phyloP scores from a whole-genome alignment of 2,888 invertebrate genomes.

The Spodoptera picta region DNA sequence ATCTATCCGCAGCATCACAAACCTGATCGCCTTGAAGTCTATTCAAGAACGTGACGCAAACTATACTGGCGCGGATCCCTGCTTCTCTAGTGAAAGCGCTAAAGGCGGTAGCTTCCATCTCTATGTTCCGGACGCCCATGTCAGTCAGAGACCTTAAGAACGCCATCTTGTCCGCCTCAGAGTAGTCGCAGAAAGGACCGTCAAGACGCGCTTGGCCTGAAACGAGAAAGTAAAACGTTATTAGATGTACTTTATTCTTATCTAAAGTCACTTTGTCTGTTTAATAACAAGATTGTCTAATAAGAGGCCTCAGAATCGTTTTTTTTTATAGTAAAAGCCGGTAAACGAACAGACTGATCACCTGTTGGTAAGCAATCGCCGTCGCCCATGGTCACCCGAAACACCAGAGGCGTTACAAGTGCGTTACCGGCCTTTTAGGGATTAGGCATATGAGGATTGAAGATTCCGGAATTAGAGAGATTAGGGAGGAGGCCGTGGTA shows the following conservation, averaged over 20 bases:
- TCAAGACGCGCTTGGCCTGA: conserved; percentile 93
- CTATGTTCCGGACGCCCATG: conserved; percentile 92
- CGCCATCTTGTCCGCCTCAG: conserved; percentile 89
- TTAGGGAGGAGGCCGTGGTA: no score
- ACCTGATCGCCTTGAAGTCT: conserved; percentile 92
- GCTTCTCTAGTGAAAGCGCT: conserved; percentile 91
- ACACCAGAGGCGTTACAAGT: no score
- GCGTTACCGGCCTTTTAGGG: no score
- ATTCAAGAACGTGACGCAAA: conserved; percentile 92
- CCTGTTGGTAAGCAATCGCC: no score
- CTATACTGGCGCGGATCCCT: conserved; percentile 90
- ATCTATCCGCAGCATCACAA: conserved; percentile 36
- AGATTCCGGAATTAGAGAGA: no score
- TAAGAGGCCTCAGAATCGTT: no score
- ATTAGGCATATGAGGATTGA: no score
- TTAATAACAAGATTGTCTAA: no score
- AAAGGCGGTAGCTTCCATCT: conserved; percentile 94
- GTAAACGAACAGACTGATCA: no score
- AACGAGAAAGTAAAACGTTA: conserved; percentile 12
- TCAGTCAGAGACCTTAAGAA: conserved; percentile 87
- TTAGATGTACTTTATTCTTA: neutral
- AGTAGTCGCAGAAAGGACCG: conserved; percentile 92
- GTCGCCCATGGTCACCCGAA: no score
- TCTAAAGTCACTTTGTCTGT: neutral
- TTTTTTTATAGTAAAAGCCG: no score